Evolutionary conservation across 2,113 vertebrate genomes (phyloP).

Genomic region (Dromiciops gliroides): DNA sequence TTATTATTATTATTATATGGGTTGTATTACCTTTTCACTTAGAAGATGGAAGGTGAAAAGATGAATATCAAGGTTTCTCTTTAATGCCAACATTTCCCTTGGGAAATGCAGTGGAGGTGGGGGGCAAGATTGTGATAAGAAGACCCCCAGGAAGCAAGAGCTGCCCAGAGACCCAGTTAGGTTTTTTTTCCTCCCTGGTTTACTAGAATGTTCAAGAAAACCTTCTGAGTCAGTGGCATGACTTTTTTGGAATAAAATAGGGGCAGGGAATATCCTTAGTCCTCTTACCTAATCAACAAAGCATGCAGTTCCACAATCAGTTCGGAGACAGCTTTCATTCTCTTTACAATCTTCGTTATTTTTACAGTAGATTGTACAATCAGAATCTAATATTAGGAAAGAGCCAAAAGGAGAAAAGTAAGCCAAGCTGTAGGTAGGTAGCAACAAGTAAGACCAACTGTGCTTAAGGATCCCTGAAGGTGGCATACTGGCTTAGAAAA

Average conservation of each 20-base stretch:
- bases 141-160: not conserved
- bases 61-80: not conserved
- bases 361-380: slow-evolving; percentile 18
- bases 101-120: not conserved
- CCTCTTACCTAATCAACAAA: slow-evolving; percentile 65
- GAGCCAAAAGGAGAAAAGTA: not conserved
- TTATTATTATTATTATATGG: not conserved
- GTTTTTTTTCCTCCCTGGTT: not conserved
- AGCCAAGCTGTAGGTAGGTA: not conserved
- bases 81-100: slow-evolving; percentile 1
- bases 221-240: not conserved
- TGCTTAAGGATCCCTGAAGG: not conserved
- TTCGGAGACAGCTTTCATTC: slow-evolving; percentile 35
- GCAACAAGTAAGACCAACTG: not conserved
- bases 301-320: slow-evolving; percentile 19
- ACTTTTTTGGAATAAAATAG: no score
- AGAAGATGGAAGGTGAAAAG: not conserved
- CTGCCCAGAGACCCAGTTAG: not conserved
- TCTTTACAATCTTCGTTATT: slow-evolving; percentile 30
- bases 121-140: not conserved
- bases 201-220: not conserved
- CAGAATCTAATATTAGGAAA: slow-evolving; percentile 13
- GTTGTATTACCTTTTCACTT: not conserved
- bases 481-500: not conserved
- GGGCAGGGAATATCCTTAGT: not conserved